phyloP scores from a whole-genome alignment of 2,888 invertebrate species.

The Eupithecia tripunctaria region DNA sequence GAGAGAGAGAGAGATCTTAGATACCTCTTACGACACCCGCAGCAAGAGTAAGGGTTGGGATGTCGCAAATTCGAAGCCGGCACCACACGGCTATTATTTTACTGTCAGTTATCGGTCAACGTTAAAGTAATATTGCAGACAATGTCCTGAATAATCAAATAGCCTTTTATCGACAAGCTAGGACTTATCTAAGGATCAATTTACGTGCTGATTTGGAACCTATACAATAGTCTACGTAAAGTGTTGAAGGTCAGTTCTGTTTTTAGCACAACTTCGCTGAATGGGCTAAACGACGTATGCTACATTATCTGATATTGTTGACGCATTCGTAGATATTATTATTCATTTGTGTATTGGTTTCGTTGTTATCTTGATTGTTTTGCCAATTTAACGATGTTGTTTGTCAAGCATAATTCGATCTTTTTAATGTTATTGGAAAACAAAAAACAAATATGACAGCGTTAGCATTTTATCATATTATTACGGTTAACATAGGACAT shows the following conservation, averaged over 20 bases:
- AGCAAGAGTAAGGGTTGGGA: no score
- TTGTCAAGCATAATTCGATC: neutral
- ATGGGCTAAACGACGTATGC: neutral
- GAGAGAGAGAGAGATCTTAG: no score
- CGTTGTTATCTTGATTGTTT: neutral
- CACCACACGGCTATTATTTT: no score
- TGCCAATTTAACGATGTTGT: neutral
- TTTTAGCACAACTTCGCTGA: neutral
- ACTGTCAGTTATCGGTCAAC: no score
- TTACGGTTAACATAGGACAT: no score
- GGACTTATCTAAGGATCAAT: neutral
- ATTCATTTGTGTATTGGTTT: slow-evolving; percentile 1
- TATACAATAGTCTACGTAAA: neutral
- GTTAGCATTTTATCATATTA: no score
- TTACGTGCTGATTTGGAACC: neutral
- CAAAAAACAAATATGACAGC: neutral
- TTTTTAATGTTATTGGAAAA: neutral
- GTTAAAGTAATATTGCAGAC: no score
- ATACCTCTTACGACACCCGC: no score
- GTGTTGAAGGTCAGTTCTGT: neutral
- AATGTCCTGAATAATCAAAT: no score
- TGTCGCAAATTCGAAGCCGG: no score
- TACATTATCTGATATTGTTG: neutral
- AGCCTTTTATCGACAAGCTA: neutral
- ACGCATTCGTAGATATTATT: neutral